Evolutionary conservation across 2,113 vertebrate genomes (phyloP).

Genomic region (Larimichthys crocea): DNA sequence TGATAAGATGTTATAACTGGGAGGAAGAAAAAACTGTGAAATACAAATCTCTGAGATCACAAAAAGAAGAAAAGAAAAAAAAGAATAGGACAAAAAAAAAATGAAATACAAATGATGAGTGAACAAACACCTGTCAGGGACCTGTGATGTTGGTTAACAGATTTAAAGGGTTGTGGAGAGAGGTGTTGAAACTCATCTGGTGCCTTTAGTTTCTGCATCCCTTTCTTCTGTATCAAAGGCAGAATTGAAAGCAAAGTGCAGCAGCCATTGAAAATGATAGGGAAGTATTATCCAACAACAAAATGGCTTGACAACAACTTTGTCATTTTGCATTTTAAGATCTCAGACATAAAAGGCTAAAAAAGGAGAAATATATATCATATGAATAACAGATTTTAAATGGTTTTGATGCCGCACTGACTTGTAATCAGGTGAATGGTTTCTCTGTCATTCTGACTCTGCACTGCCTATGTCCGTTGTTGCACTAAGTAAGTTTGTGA

Average conservation of each 20-base stretch:
- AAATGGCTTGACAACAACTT: too few relatives aligned
- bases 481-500: too few relatives aligned
- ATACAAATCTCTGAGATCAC: neutral
- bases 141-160: neutral
- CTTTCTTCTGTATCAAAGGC: conserved; percentile 40
- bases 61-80: neutral
- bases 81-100: neutral
- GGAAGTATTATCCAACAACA: too few relatives aligned
- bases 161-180: neutral
- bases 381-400: too few relatives aligned
- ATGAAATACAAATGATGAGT: neutral
- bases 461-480: too few relatives aligned
- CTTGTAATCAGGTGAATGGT: too few relatives aligned
- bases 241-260: conserved; percentile 26
- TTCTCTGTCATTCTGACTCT: too few relatives aligned
- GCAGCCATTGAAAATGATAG: conserved; percentile 13
- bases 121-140: neutral
- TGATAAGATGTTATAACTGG: neutral
- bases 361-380: too few relatives aligned
- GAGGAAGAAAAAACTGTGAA: neutral
- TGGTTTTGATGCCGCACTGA: too few relatives aligned
- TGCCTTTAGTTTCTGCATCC: neutral
- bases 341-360: too few relatives aligned
- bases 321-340: too few relatives aligned
- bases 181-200: neutral